Conservation (phyloP, 2,797 vertebrate species). For the Hypotaenidia philippensis region DNA sequence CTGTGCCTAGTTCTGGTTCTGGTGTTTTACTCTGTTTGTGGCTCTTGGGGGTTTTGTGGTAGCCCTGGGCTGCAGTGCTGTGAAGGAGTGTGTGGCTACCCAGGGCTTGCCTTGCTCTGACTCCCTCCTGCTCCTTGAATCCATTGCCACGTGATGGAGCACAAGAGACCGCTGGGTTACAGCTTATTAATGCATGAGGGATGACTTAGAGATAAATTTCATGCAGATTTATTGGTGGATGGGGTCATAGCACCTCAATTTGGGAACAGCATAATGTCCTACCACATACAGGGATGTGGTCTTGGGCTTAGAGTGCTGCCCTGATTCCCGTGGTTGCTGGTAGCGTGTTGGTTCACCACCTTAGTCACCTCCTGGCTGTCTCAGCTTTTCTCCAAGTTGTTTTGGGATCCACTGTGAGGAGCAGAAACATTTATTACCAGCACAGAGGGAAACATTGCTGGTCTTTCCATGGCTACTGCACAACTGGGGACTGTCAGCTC, state of each 20-base stretch:
- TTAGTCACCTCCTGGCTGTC: not conserved
- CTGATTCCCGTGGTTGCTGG: not conserved
- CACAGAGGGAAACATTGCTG: not conserved
- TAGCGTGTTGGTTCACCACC: not conserved
- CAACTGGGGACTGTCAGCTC: not conserved
- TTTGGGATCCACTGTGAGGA: not conserved
- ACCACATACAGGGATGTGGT: not conserved
- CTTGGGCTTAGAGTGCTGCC: not conserved
- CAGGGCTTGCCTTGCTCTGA: not conserved
- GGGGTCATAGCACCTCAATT: not conserved
- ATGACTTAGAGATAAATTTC: not conserved
- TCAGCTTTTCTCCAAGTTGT: not conserved
- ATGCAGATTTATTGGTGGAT: not conserved
- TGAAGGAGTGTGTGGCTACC: rapidly evolving
- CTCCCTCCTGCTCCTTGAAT: not conserved
- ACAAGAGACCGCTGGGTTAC: not conserved
- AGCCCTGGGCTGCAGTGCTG: not conserved
- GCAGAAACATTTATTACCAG: not conserved
- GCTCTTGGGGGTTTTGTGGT: not conserved
- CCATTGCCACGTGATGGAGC: not conserved
- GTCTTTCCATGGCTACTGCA: not conserved
- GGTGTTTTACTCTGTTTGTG: not conserved
- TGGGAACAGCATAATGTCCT: not conserved
- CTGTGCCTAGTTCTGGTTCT: not conserved
- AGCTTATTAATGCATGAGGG: not conserved